Base-by-base conservation (phyloP, 2,888 invertebrate genomes). In the Odontomyia ornata region DNA sequence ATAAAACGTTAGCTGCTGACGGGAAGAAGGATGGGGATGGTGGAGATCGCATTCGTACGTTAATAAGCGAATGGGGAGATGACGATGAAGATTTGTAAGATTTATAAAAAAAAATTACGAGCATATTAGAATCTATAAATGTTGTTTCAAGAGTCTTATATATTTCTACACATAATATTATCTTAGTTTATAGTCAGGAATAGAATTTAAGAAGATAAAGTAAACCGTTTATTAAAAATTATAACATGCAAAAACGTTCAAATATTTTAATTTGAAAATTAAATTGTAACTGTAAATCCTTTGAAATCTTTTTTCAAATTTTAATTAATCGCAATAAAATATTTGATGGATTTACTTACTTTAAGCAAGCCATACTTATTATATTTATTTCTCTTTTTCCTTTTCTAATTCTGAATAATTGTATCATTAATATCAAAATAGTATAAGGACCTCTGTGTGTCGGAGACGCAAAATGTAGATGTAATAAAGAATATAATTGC, bases 61-160 rank as follows among this genome's bases (percentile, higher is more conserved):
- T 73, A 76, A 85, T 86, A 60, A 85, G 84, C 77, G 86, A 87
- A 79, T 87, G 86, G 86, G 87, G 79, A 1, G 86, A 85, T 71
- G 87, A 86, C 62, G 85, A 85, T 27, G 85, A 85, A 43, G 78
- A 76, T 36, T 36, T 36, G 36, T 36, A 36, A 1, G 79, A 62
- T 60, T 75, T 25, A 21, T 56, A 75, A 62, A 27, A 11, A n/a
- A 56, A 27, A 21, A 25, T 21, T 11, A 7, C 7, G 4, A 60
- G 15, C 18, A 25, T 5, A 36, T 36, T 52, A 52, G 52, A 4
- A 52, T 4, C 4, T n/a, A 13, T 52, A 52, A 15, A 15, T 25
- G 13, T 27, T 27, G 28, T 52, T 52, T 15, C 1, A 21, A 72
- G 47, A 72, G 28, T 52, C 43, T 21, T 56, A 52, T 56, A 27